Evolutionary conservation across 2,888 invertebrate species (phyloP).

Genomic region (Drosophila quinaria): DNA sequence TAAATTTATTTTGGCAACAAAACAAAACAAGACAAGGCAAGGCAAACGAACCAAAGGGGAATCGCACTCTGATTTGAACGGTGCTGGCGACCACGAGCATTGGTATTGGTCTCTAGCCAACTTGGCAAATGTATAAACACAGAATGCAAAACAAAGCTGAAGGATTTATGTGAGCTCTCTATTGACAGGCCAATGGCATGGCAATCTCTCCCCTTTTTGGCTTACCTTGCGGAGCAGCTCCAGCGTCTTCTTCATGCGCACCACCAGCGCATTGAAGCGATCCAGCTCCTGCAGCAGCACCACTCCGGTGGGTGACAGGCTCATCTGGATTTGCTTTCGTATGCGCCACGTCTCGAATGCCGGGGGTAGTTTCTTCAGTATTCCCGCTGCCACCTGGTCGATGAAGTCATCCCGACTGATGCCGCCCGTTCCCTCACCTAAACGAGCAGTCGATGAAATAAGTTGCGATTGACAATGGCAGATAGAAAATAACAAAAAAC

Average conservation of each 20-base stretch:
- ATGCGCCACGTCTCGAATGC: slow-evolving; percentile 93
- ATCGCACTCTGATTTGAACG: slow-evolving; percentile 51
- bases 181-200: slow-evolving; percentile 61
- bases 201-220: slow-evolving; percentile 21
- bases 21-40: slow-evolving; percentile 42
- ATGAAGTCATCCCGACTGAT: slow-evolving; percentile 95
- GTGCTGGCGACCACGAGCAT: slow-evolving; percentile 47
- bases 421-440: slow-evolving; percentile 90
- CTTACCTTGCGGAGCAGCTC: slow-evolving; percentile 89
- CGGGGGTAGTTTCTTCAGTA: slow-evolving; percentile 91
- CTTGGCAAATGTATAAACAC: slow-evolving; percentile 78
- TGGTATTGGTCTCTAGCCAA: slow-evolving; percentile 72
- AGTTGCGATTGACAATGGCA: too few relatives aligned
- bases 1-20: slow-evolving; percentile 78
- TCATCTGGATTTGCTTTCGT: slow-evolving; percentile 92
- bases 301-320: slow-evolving; percentile 93
- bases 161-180: slow-evolving; percentile 71
- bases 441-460: background rate
- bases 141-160: slow-evolving; percentile 77
- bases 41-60: slow-evolving; percentile 30
- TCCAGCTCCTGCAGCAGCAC: slow-evolving; percentile 96
- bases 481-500: background rate
- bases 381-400: slow-evolving; percentile 91
- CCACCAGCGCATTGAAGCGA: slow-evolving; percentile 93
- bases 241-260: slow-evolving; percentile 90